A percentile compares a stretch with the other conserved stretches of the same genome.
Conservation (phyloP, 2,113 vertebrate genomes). For the Equus quagga region DNA sequence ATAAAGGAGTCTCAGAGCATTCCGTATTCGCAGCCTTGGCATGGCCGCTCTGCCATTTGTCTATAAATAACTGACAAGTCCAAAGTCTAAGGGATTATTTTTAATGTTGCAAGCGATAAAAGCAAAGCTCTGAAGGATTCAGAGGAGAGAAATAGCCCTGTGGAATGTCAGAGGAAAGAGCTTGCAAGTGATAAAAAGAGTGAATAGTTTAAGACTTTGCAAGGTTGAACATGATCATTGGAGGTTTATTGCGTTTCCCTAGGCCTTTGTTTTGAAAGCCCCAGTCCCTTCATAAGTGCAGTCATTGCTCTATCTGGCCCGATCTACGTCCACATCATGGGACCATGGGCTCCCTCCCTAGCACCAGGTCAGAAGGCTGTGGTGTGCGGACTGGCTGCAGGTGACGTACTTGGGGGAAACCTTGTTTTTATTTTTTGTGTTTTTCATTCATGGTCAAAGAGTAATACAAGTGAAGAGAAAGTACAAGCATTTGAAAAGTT, state of each 20-base stretch:
- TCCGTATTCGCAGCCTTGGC: neutral
- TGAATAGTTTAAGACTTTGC: conserved; percentile 66
- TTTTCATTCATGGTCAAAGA: neutral
- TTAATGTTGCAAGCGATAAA: conserved; percentile 56
- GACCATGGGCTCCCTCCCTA: accelerated
- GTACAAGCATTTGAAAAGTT: neutral
- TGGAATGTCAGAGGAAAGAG: conserved; percentile 37
- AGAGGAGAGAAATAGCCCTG: conserved; percentile 40
- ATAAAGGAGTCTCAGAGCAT: neutral
- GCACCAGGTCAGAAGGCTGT: neutral
- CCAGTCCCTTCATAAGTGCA: neutral
- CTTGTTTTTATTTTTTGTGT: neutral
- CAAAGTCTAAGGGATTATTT: conserved; percentile 48
- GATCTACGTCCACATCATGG: neutral
- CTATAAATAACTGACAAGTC: conserved; percentile 59
- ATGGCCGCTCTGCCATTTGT: neutral
- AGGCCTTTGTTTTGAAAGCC: neutral
- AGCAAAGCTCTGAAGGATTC: conserved; percentile 48
- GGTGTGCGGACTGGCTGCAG: no score
- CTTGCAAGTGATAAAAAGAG: conserved; percentile 19
- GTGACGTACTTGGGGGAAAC: neutral
- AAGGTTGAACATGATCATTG: neutral
- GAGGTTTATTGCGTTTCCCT: neutral
- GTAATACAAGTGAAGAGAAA: neutral
- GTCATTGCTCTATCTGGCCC: neutral